Base-by-base conservation (phyloP, 2,113 vertebrate genomes). In the Madoqua kirkii region DNA sequence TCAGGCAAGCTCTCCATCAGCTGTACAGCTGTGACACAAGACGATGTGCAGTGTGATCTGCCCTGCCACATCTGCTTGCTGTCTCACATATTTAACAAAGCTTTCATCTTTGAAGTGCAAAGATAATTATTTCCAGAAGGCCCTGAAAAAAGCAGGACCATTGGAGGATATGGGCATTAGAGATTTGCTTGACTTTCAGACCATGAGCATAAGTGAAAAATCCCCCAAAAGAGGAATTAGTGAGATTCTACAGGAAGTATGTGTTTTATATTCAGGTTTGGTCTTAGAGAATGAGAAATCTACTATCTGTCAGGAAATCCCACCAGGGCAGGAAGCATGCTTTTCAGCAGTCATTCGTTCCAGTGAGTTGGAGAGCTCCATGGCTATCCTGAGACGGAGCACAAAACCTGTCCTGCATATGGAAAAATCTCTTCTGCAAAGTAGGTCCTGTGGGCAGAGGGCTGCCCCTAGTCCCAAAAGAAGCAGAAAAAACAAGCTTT, bases 91-190 rank as follows among this genome's bases (percentile, higher is more conserved):
- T 97, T 93, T 97, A 98, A 97, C 98, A 91, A 97, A 98, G 93
- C 98, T 98, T 98, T 98, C 94, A 94, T 98, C 98, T 98, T 96
- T 95, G 86, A 95, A 98, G 78, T 62, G 86, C 97, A 98, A 98
- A 97, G 97, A 97, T 97, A 98, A 98, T 98, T 98, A 98, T 98
- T 98, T 97, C 98, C 98, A 98, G 98, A 96, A 97, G 97, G 87
- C 94, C 93, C 98, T 78, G 94, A 78, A 97, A 97, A 91, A 79
- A 87, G 48, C 14, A 76, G 52, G 79, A 76, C 71, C 71, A 60
- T 25, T 57, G 89, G 94, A 36, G 6, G 2, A 50, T 33, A 55
- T 9, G 10, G 5, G 4, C 10, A 2, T 40, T 60, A 54, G 83
- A 93, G 85, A 64, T 91, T 78, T 89, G 60, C 81, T 92, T 55